Conservation (phyloP, 2,797 vertebrate genomes). For the Bovichtus diacanthus region DNA sequence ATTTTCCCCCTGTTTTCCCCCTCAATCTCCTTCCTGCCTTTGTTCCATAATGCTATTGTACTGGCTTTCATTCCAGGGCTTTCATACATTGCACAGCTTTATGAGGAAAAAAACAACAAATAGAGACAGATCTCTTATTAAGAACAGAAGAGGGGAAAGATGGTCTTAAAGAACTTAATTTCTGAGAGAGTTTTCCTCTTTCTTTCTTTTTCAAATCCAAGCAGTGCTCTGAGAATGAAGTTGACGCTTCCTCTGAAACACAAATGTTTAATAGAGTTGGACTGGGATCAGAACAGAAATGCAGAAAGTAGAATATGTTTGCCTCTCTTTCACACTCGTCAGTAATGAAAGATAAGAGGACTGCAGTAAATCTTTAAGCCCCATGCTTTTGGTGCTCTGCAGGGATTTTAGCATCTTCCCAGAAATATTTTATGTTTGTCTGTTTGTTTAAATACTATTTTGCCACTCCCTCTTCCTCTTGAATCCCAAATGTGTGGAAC, state of each 20-base stretch:
- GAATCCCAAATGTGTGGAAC: conserved; percentile 59
- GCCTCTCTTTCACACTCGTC: conserved; percentile 79
- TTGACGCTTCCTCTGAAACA: conserved; percentile 78
- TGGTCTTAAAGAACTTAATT: conserved; percentile 85
- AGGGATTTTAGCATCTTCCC: conserved; percentile 84
- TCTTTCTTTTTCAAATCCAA: conserved; percentile 64
- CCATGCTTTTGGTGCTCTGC: conserved; percentile 81
- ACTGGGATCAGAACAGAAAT: conserved; percentile 83
- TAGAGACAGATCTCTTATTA: conserved; percentile 83
- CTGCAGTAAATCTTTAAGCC: conserved; percentile 85
- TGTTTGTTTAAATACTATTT: conserved; percentile 71
- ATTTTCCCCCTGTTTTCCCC: conserved; percentile 85
- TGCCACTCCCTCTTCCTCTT: conserved; percentile 53
- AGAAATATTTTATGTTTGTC: conserved; percentile 80
- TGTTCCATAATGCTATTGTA: conserved; percentile 85
- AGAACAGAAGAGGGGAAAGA: conserved; percentile 79
- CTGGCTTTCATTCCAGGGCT: conserved; percentile 82
- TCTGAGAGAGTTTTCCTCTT: conserved; percentile 70
- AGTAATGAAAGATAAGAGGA: conserved; percentile 85
- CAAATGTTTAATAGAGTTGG: conserved; percentile 83
- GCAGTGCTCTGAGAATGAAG: conserved; percentile 74
- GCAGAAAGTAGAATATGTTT: conserved; percentile 82
- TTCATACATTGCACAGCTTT: conserved; percentile 86
- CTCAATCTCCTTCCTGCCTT: conserved; percentile 85
- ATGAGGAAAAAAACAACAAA: conserved; percentile 78